Evolutionary conservation across 2,888 invertebrate genomes (phyloP), one percentile per base, ranked within the genome.

Genomic region (Dryobotodes eremita): DNA sequence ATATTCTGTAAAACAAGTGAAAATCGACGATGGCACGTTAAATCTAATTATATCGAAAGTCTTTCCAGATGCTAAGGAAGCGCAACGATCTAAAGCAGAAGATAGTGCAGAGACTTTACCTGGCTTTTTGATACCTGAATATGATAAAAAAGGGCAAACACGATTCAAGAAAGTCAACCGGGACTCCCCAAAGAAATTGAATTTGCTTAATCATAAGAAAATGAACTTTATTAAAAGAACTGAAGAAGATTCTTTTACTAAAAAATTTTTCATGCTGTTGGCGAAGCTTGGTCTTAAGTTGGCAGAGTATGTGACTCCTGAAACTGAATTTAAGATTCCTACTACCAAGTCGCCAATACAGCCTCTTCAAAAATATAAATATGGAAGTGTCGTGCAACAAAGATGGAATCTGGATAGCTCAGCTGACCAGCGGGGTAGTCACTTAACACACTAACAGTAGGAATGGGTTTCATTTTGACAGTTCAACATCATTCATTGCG

Each of bases 21-120:
- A 84, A 71, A n/a, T 76, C 1, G 70, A 75, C 15, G 75, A 84
- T 42, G 64, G 71, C 1, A 61, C 73, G 23, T 36, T 76, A 17
- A 55, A 64, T 31, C 13, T n/a, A 57, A 23, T 78, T 6, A 23
- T 81, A 26, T 23, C 8, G 0, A 71, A 36, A n/a, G 7, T 55
- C 17, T 65, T 59, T 23, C 59, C 50, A 2, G 26, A 23, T 6
- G 5, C 10, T 7, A n/a, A 15, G 1, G 3, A 20, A 26, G 15
- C 13, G 20, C 0, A 15, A 48, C 6, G 10, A 36, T 1, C 13
- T 0, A 10, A 6, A 23, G 5, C 1, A 26, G 42, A 46, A 2
- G 15, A 57, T 6, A 1, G 2, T 8, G 36, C 0, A n/a, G 17
- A 31, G 23, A 5, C 7, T n/a, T 0, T 11, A 3, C 0, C 7